Evolutionary conservation across 37 sponge, comb jelly and placozoan genomes (phyloP).

Genomic region (Haliclona indistincta): DNA sequence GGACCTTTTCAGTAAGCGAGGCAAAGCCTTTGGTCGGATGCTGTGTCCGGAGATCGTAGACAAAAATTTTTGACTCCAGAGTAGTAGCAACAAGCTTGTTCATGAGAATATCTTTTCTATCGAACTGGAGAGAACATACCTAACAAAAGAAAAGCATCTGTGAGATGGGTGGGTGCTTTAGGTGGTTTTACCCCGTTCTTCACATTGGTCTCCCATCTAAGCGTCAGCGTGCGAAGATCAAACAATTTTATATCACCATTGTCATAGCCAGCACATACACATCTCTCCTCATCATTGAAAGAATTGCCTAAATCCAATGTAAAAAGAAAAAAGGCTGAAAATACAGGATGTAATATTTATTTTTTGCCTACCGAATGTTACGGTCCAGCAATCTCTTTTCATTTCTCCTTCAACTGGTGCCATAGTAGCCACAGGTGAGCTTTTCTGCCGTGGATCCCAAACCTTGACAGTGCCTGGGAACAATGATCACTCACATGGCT

Average conservation of each 20-base stretch:
- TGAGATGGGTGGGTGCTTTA: not conserved
- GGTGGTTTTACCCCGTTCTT: conserved; percentile 91
- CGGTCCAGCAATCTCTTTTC: conserved; percentile 97
- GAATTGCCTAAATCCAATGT: conserved; percentile 96
- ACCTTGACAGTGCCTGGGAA: conserved; percentile 92
- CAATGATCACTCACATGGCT: not conserved
- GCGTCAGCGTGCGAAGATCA: conserved; percentile 93
- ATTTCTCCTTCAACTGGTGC: conserved; percentile 92
- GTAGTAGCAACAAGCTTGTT: conserved; percentile 96
- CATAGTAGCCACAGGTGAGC: conserved; percentile 94
- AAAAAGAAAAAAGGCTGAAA: not conserved
- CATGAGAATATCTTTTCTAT: conserved; percentile 94
- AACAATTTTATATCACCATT: conserved; percentile 99
- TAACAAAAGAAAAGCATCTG: conserved; percentile 22
- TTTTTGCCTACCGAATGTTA: conserved; percentile 82
- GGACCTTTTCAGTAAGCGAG: conserved; percentile 88
- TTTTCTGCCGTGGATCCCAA: conserved; percentile 96
- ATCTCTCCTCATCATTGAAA: conserved; percentile 86
- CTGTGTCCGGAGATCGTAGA: conserved; percentile 88
- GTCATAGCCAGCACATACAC: conserved; percentile 97
- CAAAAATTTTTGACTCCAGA: conserved; percentile 81
- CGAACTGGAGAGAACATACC: conserved; percentile 96
- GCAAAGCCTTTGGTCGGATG: conserved; percentile 93
- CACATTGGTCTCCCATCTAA: conserved; percentile 96
- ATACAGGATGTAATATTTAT: not conserved